Evolutionary conservation across 2,113 vertebrate genomes (phyloP).

Genomic region (Etia nguti): DNA sequence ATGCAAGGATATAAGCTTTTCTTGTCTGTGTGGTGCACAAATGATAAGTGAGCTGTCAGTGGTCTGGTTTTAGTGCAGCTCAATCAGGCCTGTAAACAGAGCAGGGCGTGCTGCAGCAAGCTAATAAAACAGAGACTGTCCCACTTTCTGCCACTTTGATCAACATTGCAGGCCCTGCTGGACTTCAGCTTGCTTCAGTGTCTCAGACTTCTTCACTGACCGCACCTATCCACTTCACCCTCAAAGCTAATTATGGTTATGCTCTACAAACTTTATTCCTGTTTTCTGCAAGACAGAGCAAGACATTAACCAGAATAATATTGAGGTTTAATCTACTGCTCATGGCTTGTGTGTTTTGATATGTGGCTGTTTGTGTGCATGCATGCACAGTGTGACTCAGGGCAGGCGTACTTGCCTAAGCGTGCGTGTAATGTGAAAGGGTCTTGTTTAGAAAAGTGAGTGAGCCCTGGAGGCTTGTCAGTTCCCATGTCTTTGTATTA

Average conservation of each 20-base stretch:
- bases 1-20: slow-evolving; percentile 43
- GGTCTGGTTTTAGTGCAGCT: slow-evolving; percentile 4
- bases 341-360: background rate
- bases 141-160: slow-evolving; percentile 26
- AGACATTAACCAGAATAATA: slow-evolving; percentile 31
- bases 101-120: background rate
- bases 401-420: background rate
- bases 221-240: background rate
- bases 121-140: slow-evolving; percentile 32
- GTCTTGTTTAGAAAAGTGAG: slow-evolving; percentile 1
- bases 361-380: background rate
- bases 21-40: slow-evolving; percentile 33
- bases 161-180: slow-evolving; percentile 15
- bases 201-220: background rate
- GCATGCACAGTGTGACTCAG: background rate
- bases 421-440: slow-evolving; percentile 1
- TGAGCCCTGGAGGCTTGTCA: slow-evolving; percentile 42
- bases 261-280: background rate
- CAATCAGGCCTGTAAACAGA: slow-evolving; percentile 24
- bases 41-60: slow-evolving; percentile 24
- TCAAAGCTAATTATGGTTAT: slow-evolving; percentile 18
- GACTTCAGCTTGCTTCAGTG: background rate
- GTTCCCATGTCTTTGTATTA: slow-evolving; percentile 23
- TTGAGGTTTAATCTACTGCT: background rate
- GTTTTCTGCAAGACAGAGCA: slow-evolving; percentile 1